A percentile compares a stretch with the other conserved stretches of the same genome.
phyloP scores from a whole-genome alignment of 2,113 vertebrate genomes.

The Lepus americanus region DNA sequence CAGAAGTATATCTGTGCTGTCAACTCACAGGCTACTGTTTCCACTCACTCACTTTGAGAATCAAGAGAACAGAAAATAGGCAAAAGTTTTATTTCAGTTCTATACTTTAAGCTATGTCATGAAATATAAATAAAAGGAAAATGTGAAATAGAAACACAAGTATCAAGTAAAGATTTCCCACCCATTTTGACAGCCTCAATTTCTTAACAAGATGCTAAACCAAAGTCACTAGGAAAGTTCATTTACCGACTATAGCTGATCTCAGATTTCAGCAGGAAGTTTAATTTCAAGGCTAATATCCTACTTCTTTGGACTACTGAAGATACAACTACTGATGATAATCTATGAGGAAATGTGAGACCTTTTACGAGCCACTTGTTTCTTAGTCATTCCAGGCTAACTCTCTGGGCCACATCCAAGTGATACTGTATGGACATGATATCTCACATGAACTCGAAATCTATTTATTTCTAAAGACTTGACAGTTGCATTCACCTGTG shows the following conservation, averaged over 20 bases:
- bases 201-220: slow-evolving; percentile 31
- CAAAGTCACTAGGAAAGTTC: neutral
- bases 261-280: neutral
- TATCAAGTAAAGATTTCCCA: neutral
- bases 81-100: neutral
- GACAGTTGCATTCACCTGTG: slow-evolving; percentile 85
- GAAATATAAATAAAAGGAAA: neutral
- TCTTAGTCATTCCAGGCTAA: neutral
- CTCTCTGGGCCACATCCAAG: neutral
- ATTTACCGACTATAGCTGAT: neutral
- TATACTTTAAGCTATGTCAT: slow-evolving; percentile 28
- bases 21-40: neutral
- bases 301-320: neutral
- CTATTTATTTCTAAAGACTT: neutral
- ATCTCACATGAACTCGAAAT: neutral
- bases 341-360: neutral
- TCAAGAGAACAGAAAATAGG: neutral
- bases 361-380: neutral
- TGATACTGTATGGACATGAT: neutral
- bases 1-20: neutral
- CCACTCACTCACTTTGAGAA: neutral
- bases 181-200: neutral
- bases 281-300: neutral
- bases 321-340: neutral
- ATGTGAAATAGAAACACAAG: neutral